Evolutionary conservation across 2,797 vertebrate genomes (phyloP).

Genomic region (Steatocranus sp.): DNA sequence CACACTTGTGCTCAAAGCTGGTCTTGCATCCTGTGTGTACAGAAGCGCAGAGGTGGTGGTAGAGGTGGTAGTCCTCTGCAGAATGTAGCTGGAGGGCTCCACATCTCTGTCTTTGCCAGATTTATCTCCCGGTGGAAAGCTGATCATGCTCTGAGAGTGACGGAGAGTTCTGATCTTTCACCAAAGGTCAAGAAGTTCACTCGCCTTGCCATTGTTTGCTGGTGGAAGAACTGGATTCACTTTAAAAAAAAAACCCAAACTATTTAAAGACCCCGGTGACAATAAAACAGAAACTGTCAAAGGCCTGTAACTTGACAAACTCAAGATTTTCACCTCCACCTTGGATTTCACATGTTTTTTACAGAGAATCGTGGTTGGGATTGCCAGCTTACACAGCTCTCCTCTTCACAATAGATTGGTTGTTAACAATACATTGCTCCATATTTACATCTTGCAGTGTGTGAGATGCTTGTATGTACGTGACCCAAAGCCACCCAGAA

Average conservation of each 20-base stretch:
- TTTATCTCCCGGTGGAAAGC: background rate
- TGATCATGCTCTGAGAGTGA: slow-evolving; percentile 5
- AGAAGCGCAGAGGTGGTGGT: slow-evolving; percentile 47
- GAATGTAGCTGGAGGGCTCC: slow-evolving; percentile 10
- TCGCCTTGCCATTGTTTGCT: background rate
- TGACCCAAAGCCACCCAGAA: background rate
- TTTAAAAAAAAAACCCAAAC: background rate
- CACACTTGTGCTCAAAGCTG: slow-evolving; percentile 48
- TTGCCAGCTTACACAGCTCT: background rate
- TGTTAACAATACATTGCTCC: background rate
- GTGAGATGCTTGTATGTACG: background rate
- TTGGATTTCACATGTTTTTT: slow-evolving; percentile 52
- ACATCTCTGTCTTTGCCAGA: slow-evolving; percentile 19
- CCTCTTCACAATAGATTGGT: background rate
- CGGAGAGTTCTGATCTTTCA: background rate
- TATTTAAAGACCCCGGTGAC: background rate
- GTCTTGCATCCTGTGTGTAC: slow-evolving; percentile 39
- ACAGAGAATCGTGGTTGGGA: slow-evolving; percentile 26
- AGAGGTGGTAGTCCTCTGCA: slow-evolving; percentile 24
- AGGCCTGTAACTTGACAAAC: background rate
- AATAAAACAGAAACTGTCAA: background rate
- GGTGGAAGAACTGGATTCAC: background rate
- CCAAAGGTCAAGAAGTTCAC: background rate
- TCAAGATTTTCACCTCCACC: slow-evolving; percentile 30
- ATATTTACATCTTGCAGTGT: background rate